phyloP scores from a whole-genome alignment of 2,888 invertebrate species.

The Euclidia mi region DNA sequence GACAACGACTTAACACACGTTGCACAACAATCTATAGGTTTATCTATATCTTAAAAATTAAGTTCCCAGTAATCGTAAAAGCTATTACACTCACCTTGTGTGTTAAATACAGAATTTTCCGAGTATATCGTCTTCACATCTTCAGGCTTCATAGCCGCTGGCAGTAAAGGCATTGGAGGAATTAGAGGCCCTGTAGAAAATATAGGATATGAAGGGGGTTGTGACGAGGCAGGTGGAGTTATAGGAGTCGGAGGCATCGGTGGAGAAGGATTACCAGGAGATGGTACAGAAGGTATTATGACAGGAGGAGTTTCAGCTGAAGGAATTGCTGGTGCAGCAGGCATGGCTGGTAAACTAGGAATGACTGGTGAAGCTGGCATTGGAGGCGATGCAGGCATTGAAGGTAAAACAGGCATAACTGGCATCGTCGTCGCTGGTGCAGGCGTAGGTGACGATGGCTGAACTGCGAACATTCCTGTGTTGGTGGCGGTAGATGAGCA shows the following conservation, averaged over 20 bases:
- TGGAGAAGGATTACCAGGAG: slow-evolving; percentile 26
- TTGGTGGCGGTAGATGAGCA: slow-evolving; percentile 70
- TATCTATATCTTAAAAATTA: no score
- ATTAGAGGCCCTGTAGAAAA: slow-evolving; percentile 23
- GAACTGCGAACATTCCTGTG: slow-evolving; percentile 19
- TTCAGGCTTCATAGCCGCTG: slow-evolving; percentile 31
- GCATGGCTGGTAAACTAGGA: slow-evolving; percentile 17
- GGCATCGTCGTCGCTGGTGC: not conserved
- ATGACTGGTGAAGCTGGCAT: slow-evolving; percentile 19
- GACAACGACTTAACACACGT: no score
- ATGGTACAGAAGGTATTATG: slow-evolving; percentile 10
- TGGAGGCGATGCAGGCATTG: not conserved
- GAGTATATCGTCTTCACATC: slow-evolving; percentile 50
- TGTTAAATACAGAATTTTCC: slow-evolving; percentile 66
- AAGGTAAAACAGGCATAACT: not conserved
- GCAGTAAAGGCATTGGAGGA: slow-evolving; percentile 16
- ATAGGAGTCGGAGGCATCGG: slow-evolving; percentile 9
- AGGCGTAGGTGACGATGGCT: slow-evolving; percentile 1
- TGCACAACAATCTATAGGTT: no score
- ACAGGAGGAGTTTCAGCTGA: slow-evolving; percentile 19
- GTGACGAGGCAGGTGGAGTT: slow-evolving; percentile 10
- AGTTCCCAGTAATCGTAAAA: no score
- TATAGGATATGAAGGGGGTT: slow-evolving; percentile 8
- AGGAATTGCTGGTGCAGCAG: slow-evolving; percentile 22
- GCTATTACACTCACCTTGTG: slow-evolving; percentile 66